These are phyloP conservation scores for Cerastis leucographa DNA, from an alignment of 2,888 invertebrate species.

Conservation along the genomic window DNA sequence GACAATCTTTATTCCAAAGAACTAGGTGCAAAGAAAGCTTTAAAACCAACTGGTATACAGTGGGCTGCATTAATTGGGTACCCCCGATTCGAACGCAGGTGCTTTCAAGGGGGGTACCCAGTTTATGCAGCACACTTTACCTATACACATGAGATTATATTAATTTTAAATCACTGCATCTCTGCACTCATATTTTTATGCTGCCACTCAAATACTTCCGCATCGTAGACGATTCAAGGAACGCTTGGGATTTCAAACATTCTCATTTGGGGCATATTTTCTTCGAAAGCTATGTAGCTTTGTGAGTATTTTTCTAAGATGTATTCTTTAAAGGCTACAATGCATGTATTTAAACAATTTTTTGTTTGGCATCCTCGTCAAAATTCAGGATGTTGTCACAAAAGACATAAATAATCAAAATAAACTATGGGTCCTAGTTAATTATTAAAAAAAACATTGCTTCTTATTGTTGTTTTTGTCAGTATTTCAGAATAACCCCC, in stretches of 20 bases:
- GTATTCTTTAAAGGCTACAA: slow-evolving; percentile 6
- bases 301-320: slow-evolving; percentile 33
- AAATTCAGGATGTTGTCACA: too few species aligned
- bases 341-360: too few species aligned
- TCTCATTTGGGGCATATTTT: slow-evolving; percentile 33
- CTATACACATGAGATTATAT: not conserved
- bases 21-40: not conserved
- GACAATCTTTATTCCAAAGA: not conserved
- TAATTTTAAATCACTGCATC: slow-evolving; percentile 8
- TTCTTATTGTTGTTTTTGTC: too few species aligned
- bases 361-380: too few species aligned
- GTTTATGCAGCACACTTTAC: too few species aligned
- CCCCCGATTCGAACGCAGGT: too few species aligned
- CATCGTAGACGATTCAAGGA: slow-evolving; percentile 34
- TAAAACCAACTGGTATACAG: not conserved
- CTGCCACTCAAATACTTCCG: slow-evolving; percentile 35
- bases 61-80: too few species aligned
- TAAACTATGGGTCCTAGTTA: too few species aligned
- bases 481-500: too few species aligned
- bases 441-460: too few species aligned
- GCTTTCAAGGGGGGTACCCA: too few species aligned
- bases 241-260: slow-evolving; percentile 54
- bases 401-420: too few species aligned
- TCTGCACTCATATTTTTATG: slow-evolving; percentile 17
- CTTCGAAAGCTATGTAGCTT: slow-evolving; percentile 25